Base-by-base conservation (phyloP, 64 coral and sea anemone genomes). In the Acropora tenuis region DNA sequence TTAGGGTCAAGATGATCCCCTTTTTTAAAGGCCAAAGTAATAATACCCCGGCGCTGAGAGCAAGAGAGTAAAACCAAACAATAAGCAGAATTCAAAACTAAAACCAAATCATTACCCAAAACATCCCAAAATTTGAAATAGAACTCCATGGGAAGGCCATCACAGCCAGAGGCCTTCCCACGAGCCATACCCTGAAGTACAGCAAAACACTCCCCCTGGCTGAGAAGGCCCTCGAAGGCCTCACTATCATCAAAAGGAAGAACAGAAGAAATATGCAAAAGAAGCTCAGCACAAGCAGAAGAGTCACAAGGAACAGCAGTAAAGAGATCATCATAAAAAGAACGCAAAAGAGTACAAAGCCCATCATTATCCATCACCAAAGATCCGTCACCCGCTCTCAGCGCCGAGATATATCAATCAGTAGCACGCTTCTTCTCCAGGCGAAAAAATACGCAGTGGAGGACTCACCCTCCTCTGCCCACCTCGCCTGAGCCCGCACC, bases 61-160 rank as follows among this genome's bases (percentile, higher is more conserved):
- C 43, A 17, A 0, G 89, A 76, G 0, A 91, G 40, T 1, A 15
- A 65, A 43, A 61, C 47, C 16, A 58, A 65, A 0, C 10, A 5
- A 9, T 74, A 65, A 0, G 84, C 80, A 12, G 67, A 82, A 9
- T 93, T 93, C 0, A 89, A 50, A 0, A 93, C 91, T 6, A 43
- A 0, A 11, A 93, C 91, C 1, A 93, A 69, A 44, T 92, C 83
- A 1, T 1, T 0, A 13, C 90, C 83, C 0, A 92, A 45, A 0
- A 93, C n/a, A 45, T 47, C 16, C 90, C 72, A 92, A 6, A 92
- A 92, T 1, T 69, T 47, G 20, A 93, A 8, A 8, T 79, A 92
- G 19, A 93, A 93, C 41, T 93, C 91, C 15, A 49, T 77, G 2
- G 75, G 91, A 0, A 93, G 50, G 5, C 91, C 91, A 53, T 93